Base-by-base conservation (phyloP, 1,140 invertebrate species). In the Nasonia longicornis region DNA sequence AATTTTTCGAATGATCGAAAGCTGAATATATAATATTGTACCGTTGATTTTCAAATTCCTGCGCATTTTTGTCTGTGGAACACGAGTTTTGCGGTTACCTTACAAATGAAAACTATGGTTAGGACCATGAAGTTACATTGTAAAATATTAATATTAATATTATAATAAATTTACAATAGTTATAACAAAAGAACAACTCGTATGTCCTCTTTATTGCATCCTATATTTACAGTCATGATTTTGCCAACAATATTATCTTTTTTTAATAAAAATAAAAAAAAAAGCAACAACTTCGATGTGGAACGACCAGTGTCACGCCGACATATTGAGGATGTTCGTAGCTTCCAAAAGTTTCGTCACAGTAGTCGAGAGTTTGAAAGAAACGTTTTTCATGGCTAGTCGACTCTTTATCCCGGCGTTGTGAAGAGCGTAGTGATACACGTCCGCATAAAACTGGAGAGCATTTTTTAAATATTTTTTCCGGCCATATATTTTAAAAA, bases 401-500 rank as follows among this genome's bases (percentile, higher is more conserved):
- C 86, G 88, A 77, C 85, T 90, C 82, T 89, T 91, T 38, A 90
- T 88, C 3, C 90, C 89, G 14, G 87, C 87, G 3, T 87, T 90
- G 63, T 89, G 84, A 35, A 89, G 78, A 7, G 93, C 92, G 16
- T 94, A 86, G 74, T 93, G 91, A 85, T 92, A 95, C 2, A 95
- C 87, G 87, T 96, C 95, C 0, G 94, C 93, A 83, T 93, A 95
- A 85, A 94, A 96, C 92, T 94, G 87, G 89, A 92, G 82, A 16
- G 20, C 52, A 81, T 67, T 67, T 69, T 3, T 70, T 38, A 1
- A 1, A 26, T 29, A 79, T 42, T 26, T n/a, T 2, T 58, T 58
- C 70, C 71, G n/a, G 16, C n/a, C 26, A 26, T 79, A 26, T 79
- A n/a, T 31, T 48, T 20, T 63, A 42, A 66, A 73, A 79, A 48